A percentile compares a stretch with the other conserved stretches of the same genome.
These are phyloP conservation scores for Hemitrygon akajei DNA, from an alignment of 2,797 vertebrate species.

Conservation along the genomic window DNA sequence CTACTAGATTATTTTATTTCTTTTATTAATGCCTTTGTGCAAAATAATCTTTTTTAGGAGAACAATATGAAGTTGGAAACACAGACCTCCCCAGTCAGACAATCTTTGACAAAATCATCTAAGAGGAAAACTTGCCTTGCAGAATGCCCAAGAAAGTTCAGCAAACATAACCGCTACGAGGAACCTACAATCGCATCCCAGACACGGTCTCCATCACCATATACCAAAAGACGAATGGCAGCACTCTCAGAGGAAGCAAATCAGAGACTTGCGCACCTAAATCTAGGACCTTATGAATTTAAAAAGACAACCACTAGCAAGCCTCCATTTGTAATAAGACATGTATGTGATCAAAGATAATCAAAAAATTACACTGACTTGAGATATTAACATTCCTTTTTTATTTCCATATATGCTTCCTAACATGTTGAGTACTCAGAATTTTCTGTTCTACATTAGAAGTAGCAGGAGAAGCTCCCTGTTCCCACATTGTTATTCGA, in stretches of 20 bases:
- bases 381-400: not conserved
- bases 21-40: not conserved
- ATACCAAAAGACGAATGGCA: constrained; percentile 90
- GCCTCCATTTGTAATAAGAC: constrained; percentile 77
- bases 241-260: constrained; percentile 76
- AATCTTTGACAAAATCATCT: constrained; percentile 43
- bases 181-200: constrained; percentile 80
- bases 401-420: not conserved
- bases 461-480: no score
- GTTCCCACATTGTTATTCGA: no score
- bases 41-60: constrained; percentile 47
- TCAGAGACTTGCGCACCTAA: constrained; percentile 77
- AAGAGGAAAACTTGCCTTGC: constrained; percentile 50
- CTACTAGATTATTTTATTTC: not conserved
- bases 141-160: constrained; percentile 46
- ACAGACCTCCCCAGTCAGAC: constrained; percentile 45
- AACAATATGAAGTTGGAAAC: constrained; percentile 41
- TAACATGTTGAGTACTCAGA: not conserved
- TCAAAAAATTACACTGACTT: not conserved
- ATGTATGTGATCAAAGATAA: constrained; percentile 50
- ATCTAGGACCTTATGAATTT: constrained; percentile 84
- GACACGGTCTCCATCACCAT: constrained; percentile 80
- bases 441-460: not conserved
- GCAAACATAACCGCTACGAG: constrained; percentile 61
- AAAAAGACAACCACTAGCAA: constrained; percentile 74